A percentile compares a stretch with the other conserved stretches of the same genome.
These are phyloP conservation scores for Lottia scabra DNA, from an alignment of 2,888 invertebrate species.

Conservation along the genomic window DNA sequence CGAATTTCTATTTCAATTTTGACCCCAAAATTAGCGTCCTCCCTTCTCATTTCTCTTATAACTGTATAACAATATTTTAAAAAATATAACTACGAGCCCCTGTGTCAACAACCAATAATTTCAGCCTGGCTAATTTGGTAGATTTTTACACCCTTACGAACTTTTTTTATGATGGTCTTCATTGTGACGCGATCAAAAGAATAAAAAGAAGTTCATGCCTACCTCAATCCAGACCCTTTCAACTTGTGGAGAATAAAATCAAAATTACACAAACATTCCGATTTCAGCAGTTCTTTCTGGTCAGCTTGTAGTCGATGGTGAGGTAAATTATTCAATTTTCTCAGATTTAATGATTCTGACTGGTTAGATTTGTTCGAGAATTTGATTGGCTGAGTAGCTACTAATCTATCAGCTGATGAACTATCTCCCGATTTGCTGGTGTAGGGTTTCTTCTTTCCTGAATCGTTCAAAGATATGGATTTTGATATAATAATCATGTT, in stretches of 20 bases:
- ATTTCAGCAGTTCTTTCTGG: slow-evolving; percentile 42
- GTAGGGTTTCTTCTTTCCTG: slow-evolving; percentile 58
- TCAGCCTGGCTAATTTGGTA: too few relatives aligned
- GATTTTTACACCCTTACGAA: too few relatives aligned
- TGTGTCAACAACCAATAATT: too few relatives aligned
- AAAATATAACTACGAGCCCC: too few relatives aligned
- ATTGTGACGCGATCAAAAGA: neutral
- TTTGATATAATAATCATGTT: too few relatives aligned
- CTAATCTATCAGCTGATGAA: slow-evolving; percentile 44
- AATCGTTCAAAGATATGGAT: too few relatives aligned
- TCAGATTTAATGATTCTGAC: slow-evolving; percentile 45
- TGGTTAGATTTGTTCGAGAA: slow-evolving; percentile 30
- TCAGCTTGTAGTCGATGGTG: slow-evolving; percentile 48
- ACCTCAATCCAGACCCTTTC: slow-evolving; percentile 47
- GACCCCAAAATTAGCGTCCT: too few relatives aligned
- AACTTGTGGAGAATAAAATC: slow-evolving; percentile 54
- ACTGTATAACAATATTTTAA: too few relatives aligned
- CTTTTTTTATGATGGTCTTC: too few relatives aligned
- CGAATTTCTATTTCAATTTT: too few relatives aligned
- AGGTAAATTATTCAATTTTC: slow-evolving; percentile 59
- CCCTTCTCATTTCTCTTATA: too few relatives aligned
- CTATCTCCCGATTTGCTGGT: slow-evolving; percentile 39
- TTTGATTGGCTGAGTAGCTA: slow-evolving; percentile 51
- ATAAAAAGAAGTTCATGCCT: slow-evolving; percentile 15
- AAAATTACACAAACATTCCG: slow-evolving; percentile 56